Conservation (phyloP, 2,113 vertebrate genomes). For the Amphilophus citrinellus region DNA sequence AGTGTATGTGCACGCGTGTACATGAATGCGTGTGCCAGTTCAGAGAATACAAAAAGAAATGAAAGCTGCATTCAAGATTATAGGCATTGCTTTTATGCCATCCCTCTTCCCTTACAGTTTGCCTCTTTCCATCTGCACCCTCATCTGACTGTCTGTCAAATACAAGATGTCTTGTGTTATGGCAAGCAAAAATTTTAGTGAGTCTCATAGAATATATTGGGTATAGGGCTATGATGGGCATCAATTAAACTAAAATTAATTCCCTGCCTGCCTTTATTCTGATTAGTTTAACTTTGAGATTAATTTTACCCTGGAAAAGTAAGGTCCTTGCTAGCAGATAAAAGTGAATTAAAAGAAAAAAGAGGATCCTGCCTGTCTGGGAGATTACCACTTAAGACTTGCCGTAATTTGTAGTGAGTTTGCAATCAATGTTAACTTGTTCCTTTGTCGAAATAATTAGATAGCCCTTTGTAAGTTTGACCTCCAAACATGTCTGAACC, state of each 20-base stretch:
- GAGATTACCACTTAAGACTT: constrained; percentile 55
- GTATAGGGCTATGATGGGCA: background rate
- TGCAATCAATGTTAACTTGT: constrained; percentile 54
- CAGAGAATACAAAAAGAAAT: background rate
- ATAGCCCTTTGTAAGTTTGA: constrained; percentile 29
- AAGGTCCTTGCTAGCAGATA: constrained; percentile 7
- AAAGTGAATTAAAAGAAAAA: background rate
- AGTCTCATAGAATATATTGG: background rate
- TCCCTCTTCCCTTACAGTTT: background rate
- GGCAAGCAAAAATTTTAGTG: background rate
- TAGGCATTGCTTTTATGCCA: background rate
- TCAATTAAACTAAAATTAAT: background rate
- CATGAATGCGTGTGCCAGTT: background rate
- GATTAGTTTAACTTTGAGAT: constrained; percentile 28
- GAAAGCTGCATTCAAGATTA: constrained; percentile 12
- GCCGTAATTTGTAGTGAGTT: constrained; percentile 33
- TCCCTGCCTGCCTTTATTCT: background rate
- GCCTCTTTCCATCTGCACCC: background rate
- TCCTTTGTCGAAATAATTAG: constrained; percentile 51
- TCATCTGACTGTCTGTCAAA: background rate
- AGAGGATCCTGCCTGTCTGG: constrained; percentile 7
- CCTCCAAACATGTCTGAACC: constrained; percentile 35
- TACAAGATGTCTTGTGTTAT: background rate
- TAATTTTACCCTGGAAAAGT: constrained; percentile 8
- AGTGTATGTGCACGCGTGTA: background rate